Evolutionary conservation across 1,140 invertebrate genomes (phyloP), one percentile per base, ranked within the genome.

Genomic region (Microplitis demolitor): DNA sequence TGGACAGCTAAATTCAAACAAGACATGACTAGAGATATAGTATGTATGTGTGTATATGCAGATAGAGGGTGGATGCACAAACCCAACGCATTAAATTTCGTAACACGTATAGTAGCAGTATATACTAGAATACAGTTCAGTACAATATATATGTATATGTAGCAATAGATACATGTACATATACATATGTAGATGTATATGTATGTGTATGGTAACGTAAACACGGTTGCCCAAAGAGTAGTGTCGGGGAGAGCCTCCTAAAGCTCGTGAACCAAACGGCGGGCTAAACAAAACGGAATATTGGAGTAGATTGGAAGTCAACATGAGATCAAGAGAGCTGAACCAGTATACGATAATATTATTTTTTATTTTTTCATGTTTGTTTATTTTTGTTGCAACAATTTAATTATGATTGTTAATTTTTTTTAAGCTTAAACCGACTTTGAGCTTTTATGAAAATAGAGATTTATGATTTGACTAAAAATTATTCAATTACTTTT

Each of bases 1-100:
- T 35, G 64, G 51, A 72, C 62, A 66, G 64, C 70, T 72, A 66
- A 66, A 72, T 72, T 72, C 63, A 72, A 72, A 72, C 70, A 72
- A 64, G 35, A 50, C 51, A 67, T 51, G 51, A n/a, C 16, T 16
- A 66, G 31, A 71, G 58, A 68, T 39, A 74, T 31, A 64, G 35
- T 68, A 31, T 63, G 9, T 39, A 35, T 61, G 16, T 66, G 35
- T 61, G 13, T 60, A 45, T 74, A 34, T 73, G 66, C 24, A 11
- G 50, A 54, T 39, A 35, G 39, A 31, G 51, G 45, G 24, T 67
- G 39, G 64, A 67, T 67, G 64, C 50, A 50, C 64, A 67, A 67
- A 54, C 50, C 64, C 64, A 67, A 67, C 64, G 64, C 64, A 67
- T 67, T 67, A 67, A 67, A 67, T 67, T 67, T 50, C 13, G 64